phyloP scores from a whole-genome alignment of 1,140 invertebrate species.

The Anastrepha ludens region DNA sequence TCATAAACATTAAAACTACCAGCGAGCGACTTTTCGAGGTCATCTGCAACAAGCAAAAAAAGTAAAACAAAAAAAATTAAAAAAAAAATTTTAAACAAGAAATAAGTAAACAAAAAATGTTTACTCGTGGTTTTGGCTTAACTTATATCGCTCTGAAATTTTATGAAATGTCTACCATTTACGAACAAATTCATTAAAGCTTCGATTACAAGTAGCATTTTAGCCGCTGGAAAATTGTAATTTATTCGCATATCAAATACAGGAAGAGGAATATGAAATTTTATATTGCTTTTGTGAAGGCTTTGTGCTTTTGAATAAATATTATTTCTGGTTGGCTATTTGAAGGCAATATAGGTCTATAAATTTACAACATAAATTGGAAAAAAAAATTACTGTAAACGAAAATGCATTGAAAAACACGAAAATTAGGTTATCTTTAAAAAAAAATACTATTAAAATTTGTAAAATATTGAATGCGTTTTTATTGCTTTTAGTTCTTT shows the following conservation, averaged over 20 bases:
- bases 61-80: background rate
- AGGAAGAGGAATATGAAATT: constrained; percentile 44
- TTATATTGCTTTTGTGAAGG: constrained; percentile 17
- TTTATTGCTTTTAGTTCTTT: too few species aligned
- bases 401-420: too few species aligned
- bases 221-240: background rate
- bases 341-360: too few species aligned
- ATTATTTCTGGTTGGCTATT: background rate
- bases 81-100: background rate
- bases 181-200: constrained; percentile 2
- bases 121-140: background rate
- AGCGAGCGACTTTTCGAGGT: constrained; percentile 42
- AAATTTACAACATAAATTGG: too few species aligned
- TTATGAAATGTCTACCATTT: constrained; percentile 20
- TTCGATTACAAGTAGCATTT: constrained; percentile 22
- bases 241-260: constrained; percentile 43
- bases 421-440: too few species aligned
- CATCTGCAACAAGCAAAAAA: background rate
- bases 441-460: too few species aligned
- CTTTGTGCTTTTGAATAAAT: background rate
- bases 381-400: too few species aligned
- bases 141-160: background rate
- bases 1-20: constrained; percentile 15
- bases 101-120: background rate
- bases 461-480: too few species aligned